phyloP scores from a whole-genome alignment of 1,140 invertebrate genomes.

The Tetramorium parvispinum region DNA sequence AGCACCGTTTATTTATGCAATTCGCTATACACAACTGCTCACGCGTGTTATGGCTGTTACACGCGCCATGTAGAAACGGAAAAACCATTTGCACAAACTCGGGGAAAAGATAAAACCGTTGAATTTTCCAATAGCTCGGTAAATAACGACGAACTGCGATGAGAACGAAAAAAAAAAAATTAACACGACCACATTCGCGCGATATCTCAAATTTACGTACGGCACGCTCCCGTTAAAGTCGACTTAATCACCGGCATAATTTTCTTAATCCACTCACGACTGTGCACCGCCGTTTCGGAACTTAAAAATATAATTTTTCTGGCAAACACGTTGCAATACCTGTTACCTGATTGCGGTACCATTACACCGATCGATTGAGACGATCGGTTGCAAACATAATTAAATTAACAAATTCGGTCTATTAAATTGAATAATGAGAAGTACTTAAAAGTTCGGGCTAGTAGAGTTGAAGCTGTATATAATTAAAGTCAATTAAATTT shows the following conservation, averaged over 20 bases:
- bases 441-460: background rate
- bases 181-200: constrained; percentile 39
- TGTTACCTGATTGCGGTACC: background rate
- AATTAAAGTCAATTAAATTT: constrained; percentile 12
- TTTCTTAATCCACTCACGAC: constrained; percentile 17
- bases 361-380: background rate
- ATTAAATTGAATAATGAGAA: constrained; percentile 13
- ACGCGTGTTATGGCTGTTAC: constrained; percentile 44
- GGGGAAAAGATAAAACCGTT: constrained; percentile 33
- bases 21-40: constrained; percentile 1
- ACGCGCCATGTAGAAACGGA: constrained; percentile 33
- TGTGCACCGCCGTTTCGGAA: background rate
- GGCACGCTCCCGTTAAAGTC: constrained; percentile 36
- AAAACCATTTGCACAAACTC: constrained; percentile 34
- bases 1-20: constrained; percentile 55
- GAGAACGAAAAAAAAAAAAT: background rate
- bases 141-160: constrained; percentile 32
- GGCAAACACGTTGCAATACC: background rate
- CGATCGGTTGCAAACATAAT: background rate
- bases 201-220: constrained; percentile 46
- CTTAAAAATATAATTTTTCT: constrained; percentile 23
- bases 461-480: background rate
- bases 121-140: constrained; percentile 58
- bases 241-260: constrained; percentile 26
- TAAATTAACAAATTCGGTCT: background rate